Evolutionary conservation across 2,888 invertebrate species (phyloP).

Genomic region (Apocheima hispidaria): DNA sequence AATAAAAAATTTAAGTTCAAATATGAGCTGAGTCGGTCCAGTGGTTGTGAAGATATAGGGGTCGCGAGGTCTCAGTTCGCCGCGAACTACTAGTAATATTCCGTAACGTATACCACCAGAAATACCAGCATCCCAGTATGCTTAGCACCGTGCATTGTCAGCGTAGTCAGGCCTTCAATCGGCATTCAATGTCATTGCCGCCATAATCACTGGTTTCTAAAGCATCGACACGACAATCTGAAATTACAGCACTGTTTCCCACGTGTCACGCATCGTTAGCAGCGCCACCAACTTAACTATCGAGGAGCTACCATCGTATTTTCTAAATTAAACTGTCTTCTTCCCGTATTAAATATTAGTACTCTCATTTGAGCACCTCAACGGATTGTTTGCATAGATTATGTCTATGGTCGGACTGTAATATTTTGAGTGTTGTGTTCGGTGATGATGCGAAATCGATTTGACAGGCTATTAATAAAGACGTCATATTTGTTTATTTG

Average conservation of each 20-base stretch:
- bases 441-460: not conserved
- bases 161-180: conserved; percentile 35
- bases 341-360: not conserved
- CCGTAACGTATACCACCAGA: too few species aligned
- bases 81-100: too few species aligned
- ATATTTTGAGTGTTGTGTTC: not conserved
- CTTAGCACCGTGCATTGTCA: conserved; percentile 1
- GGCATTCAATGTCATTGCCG: conserved; percentile 56
- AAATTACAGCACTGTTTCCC: conserved; percentile 54
- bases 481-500: not conserved
- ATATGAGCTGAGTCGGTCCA: too few species aligned
- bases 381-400: not conserved
- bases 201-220: conserved; percentile 48
- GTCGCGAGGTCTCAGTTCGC: too few species aligned
- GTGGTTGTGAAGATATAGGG: too few species aligned
- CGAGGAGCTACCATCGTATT: not conserved
- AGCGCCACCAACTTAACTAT: not conserved
- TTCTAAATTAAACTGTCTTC: not conserved
- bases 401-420: too few species aligned
- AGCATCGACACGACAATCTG: conserved; percentile 54
- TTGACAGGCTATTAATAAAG: not conserved
- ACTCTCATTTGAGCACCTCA: not conserved
- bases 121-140: not conserved
- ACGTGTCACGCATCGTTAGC: conserved; percentile 27
- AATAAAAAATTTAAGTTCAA: too few species aligned